Evolutionary conservation across 1,140 invertebrate species (phyloP), one percentile per base, ranked within the genome.

Genomic region (Pseudomyrmex dendroicus): DNA sequence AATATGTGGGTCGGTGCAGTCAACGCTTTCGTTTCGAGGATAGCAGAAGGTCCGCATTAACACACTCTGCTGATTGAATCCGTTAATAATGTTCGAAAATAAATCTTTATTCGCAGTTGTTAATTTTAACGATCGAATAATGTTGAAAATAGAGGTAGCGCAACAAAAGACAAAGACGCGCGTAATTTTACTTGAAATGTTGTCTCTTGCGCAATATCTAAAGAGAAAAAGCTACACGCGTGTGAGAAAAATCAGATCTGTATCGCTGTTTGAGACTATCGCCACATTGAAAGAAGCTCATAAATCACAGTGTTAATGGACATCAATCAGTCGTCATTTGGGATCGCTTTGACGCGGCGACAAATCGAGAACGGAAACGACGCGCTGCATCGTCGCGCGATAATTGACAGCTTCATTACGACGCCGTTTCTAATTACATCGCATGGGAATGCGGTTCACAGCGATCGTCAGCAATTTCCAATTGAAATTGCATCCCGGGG

Each of bases 351-450:
- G 22, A 13, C 17, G 17, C 22, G 15, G 20, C 9, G 76, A 59
- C 66, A 80, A 80, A 48, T 78, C 63, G 76, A 59, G 52, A 78
- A 80, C 46, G n/a, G 76, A 70, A 80, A 80, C 54, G 35, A 61
- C 20, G 54, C 48, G 44, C 54, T 70, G 66, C 66, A 78, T 57
- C 61, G 64, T 70, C 54, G 44, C 10, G 22, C 15, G 13, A 80
- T 80, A 80, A 80, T 80, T 72, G 76, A 80, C 76, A 80, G 76
- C 76, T 80, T 80, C 66, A 80, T 80, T 80, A 80, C 54, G n/a
- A 80, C 66, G 76, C 64, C 20, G 35, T 80, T 80, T 80, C 76
- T 80, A 80, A 80, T 80, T 80, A 80, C 76, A 80, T 78, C 54
- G 76, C 64, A 48, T 72, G 7, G 66, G 54, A 20, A 80, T 62